These are phyloP conservation scores for Agrotis puta DNA, from an alignment of 2,888 invertebrate species.

Conservation along the genomic window DNA sequence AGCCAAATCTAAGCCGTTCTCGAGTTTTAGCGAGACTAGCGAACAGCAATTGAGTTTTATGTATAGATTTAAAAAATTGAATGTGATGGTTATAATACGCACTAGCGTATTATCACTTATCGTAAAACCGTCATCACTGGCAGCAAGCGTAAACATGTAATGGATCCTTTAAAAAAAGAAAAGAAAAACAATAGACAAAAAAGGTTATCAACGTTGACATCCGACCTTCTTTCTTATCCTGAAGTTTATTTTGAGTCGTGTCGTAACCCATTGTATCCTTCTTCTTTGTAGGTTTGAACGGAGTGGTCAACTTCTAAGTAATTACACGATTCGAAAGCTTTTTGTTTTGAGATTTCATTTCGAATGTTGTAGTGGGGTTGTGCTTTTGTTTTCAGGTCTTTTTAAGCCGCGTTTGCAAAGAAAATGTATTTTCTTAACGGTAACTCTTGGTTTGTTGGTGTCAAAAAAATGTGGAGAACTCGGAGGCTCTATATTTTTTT, in stretches of 20 bases:
- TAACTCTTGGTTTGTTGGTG: not conserved
- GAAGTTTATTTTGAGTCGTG: slow-evolving; percentile 23
- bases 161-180: not conserved
- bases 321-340: slow-evolving; percentile 39
- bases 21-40: too few species aligned
- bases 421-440: not conserved
- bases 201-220: slow-evolving; percentile 10
- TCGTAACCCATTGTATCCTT: slow-evolving; percentile 32
- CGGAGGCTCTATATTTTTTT: not conserved
- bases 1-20: too few species aligned
- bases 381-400: slow-evolving; percentile 3
- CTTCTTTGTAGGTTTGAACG: slow-evolving; percentile 33
- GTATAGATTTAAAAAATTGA: too few species aligned
- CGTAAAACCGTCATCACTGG: too few species aligned
- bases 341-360: slow-evolving; percentile 16
- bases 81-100: too few species aligned
- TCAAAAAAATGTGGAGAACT: not conserved
- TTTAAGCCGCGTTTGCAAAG: not conserved
- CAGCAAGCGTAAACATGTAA: too few species aligned
- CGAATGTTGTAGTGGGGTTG: slow-evolving; percentile 10
- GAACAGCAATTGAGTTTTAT: too few species aligned
- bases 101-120: too few species aligned
- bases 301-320: slow-evolving; percentile 39
- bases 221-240: slow-evolving; percentile 34
- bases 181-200: not conserved